These are phyloP conservation scores for Leucosticte australis DNA, from an alignment of 2,113 vertebrate species.

Conservation along the genomic window DNA sequence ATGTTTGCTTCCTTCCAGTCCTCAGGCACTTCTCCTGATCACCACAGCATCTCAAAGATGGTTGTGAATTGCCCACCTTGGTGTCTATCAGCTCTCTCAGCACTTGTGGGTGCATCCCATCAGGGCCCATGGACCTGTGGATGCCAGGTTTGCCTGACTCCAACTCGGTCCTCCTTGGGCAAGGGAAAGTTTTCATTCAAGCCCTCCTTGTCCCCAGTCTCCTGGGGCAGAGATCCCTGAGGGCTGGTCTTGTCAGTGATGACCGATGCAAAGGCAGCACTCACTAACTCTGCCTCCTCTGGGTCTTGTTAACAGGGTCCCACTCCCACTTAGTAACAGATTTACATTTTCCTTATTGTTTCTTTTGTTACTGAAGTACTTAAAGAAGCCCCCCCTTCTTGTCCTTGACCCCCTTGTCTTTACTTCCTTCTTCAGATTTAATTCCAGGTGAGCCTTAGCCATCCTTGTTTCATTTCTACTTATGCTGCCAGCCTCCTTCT, in stretches of 20 bases:
- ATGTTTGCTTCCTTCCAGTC: neutral
- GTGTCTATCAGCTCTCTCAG: neutral
- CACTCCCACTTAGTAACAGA: neutral
- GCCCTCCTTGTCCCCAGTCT: neutral
- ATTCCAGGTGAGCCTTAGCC: neutral
- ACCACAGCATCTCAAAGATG: neutral
- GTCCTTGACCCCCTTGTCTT: neutral
- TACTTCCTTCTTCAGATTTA: neutral
- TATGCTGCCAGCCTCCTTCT: too few relatives aligned
- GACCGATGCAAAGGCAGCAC: neutral
- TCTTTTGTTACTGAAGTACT: neutral
- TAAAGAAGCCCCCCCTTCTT: neutral
- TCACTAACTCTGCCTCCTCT: neutral
- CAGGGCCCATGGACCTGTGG: neutral
- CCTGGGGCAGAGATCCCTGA: neutral
- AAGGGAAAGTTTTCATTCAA: neutral
- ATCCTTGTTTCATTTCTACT: neutral
- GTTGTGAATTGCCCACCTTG: neutral
- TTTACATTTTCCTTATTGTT: neutral
- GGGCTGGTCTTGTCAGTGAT: neutral
- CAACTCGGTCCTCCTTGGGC: neutral
- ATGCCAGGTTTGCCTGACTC: neutral
- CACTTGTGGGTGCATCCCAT: neutral
- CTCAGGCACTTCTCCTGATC: neutral
- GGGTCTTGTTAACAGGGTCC: neutral